Evolutionary conservation across 2,888 invertebrate genomes (phyloP), one percentile per base, ranked within the genome.

Genomic region (Tortricodes alternella): DNA sequence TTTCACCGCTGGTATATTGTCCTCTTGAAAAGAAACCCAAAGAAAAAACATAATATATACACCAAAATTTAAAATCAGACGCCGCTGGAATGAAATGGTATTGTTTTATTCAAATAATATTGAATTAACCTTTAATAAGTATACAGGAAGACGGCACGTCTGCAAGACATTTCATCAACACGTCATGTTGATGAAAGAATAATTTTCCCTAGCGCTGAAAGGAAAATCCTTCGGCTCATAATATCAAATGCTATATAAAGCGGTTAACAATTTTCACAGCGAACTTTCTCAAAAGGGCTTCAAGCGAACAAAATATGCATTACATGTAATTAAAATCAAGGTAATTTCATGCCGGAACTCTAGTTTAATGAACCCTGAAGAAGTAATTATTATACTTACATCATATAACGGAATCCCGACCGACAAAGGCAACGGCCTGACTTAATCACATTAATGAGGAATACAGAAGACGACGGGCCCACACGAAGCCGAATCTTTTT

Each of bases 361-460:
- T 37, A 38, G 35, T 48, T 43, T 56, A 44, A 49, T 37, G 48
- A 49, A 49, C 16, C 34, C 41, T 43, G 48, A 48, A 41, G 24
- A 43, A 56, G 43, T 56, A 56, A 55, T 43, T 32, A 27, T 53
- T 34, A 41, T 44, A 37, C 34, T 35, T 37, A 56, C 49, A 56
- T 44, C 35, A 43, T 41, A 41, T 41, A 32, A 48, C 41, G 19
- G 34, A 35, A 41, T 21, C 32, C 19, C 15, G 19, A 13, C 15
- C 18, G 38, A 56, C 55, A 56, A 56, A 56, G 23, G 41, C 34
- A 19, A 13, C 8, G 23, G 53, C 16, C 11, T 46, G 41, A 37
- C 19, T 18, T 49, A 49, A 56, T 56, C 48, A 49, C 55, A 43
- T 56, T 56, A 56, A 56, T 56, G 49, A 56, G 49, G 37, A 56